Evolutionary conservation across 2,113 vertebrate species (phyloP).

Genomic region (Rhynchomys soricoides): DNA sequence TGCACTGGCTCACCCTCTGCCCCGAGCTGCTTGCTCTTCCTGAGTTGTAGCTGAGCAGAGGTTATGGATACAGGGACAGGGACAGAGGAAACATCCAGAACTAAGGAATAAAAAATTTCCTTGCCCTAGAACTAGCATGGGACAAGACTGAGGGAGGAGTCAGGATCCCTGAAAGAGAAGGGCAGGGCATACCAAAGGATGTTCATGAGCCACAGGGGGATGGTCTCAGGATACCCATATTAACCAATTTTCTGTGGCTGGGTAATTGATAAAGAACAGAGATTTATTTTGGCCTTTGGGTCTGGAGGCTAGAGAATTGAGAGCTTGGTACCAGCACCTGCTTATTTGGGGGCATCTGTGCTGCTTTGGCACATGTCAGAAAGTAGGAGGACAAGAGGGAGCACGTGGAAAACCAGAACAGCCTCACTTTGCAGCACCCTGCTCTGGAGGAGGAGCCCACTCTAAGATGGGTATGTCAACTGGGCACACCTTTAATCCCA

Average conservation of each 20-base stretch:
- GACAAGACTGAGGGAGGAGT: neutral
- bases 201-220: neutral
- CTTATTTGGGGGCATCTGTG: neutral
- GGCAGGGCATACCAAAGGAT: neutral
- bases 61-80: neutral
- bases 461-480: neutral
- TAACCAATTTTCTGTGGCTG: neutral
- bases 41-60: neutral
- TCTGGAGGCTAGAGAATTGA: neutral
- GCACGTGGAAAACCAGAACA: too few relatives aligned
- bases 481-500: neutral
- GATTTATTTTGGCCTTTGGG: neutral
- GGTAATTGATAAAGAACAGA: neutral
- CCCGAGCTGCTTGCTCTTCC: neutral
- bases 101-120: neutral
- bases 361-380: neutral
- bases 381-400: neutral
- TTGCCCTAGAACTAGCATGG: neutral
- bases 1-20: neutral
- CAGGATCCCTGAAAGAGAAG: neutral
- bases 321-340: neutral
- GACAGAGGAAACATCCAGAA: neutral
- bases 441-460: neutral
- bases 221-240: neutral
- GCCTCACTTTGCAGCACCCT: neutral